Percentiles rank a stretch among this genome's conserved stretches.
Evolutionary conservation across 2,888 invertebrate species (phyloP).

Genomic region (Pyralis farinalis): DNA sequence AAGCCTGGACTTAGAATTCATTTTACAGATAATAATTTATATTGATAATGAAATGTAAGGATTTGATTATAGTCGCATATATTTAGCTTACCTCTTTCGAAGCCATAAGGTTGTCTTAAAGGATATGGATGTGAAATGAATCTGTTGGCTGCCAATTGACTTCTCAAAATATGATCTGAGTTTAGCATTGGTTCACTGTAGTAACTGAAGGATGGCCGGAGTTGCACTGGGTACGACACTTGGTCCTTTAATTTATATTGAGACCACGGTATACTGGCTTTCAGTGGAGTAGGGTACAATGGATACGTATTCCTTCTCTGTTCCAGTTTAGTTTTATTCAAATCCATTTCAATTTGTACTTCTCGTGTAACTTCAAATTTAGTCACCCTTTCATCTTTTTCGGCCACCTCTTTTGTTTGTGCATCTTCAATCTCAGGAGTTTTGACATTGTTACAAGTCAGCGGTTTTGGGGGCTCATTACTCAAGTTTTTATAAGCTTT

Average conservation of each 20-base stretch:
- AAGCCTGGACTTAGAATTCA: neutral
- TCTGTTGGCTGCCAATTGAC: slow-evolving; percentile 55
- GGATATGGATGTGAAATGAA: slow-evolving; percentile 47
- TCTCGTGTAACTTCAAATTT: slow-evolving; percentile 40
- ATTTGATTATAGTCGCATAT: slow-evolving; percentile 9
- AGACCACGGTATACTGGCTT: slow-evolving; percentile 48
- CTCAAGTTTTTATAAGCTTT: slow-evolving; percentile 48
- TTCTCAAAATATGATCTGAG: slow-evolving; percentile 53
- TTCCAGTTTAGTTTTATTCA: slow-evolving; percentile 41
- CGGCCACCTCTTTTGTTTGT: slow-evolving; percentile 6
- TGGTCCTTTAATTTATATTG: slow-evolving; percentile 46
- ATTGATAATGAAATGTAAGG: slow-evolving; percentile 3
- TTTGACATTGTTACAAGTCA: slow-evolving; percentile 31
- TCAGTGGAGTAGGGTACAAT: slow-evolving; percentile 58
- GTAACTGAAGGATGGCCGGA: slow-evolving; percentile 42
- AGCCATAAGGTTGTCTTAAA: slow-evolving; percentile 57
- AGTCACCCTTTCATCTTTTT: slow-evolving; percentile 24
- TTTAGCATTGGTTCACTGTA: slow-evolving; percentile 60
- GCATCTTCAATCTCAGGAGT: slow-evolving; percentile 4
- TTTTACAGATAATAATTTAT: slow-evolving; percentile 1
- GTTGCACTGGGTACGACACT: slow-evolving; percentile 33
- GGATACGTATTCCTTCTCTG: slow-evolving; percentile 62
- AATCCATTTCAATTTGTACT: slow-evolving; percentile 43
- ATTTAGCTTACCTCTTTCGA: slow-evolving; percentile 61
- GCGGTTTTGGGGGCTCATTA: slow-evolving; percentile 43